phyloP scores from a whole-genome alignment of 1,140 invertebrate genomes.

The Aphelenchoides besseyi region DNA sequence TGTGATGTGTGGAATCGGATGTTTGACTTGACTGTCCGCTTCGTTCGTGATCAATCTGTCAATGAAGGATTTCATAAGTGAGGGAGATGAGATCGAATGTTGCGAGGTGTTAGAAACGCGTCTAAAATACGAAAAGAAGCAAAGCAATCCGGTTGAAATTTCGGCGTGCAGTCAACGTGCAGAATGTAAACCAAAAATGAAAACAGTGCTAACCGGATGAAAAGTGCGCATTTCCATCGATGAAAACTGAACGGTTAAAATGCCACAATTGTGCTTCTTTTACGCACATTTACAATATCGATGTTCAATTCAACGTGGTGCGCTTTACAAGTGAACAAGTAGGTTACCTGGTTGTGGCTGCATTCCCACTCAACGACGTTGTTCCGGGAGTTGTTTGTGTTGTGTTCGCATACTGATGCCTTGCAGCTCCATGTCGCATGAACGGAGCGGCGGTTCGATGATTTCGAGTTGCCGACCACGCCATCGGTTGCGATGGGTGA shows the following conservation, averaged over 20 bases:
- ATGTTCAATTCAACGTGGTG: no score
- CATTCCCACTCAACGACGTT: neutral
- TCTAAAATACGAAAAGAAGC: no score
- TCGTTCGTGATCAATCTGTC: constrained; percentile 2
- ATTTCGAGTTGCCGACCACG: neutral
- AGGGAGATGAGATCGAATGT: neutral
- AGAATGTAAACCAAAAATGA: neutral
- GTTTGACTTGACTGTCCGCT: neutral
- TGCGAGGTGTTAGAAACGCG: constrained; percentile 2
- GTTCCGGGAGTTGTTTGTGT: neutral
- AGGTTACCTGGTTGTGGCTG: neutral
- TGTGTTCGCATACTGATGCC: neutral
- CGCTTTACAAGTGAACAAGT: no score
- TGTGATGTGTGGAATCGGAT: constrained; percentile 8
- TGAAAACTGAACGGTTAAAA: neutral
- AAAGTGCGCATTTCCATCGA: neutral
- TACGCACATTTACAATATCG: no score
- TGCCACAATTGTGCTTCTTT: no score
- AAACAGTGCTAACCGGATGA: neutral
- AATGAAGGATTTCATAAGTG: neutral
- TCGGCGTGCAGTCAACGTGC: neutral
- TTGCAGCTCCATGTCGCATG: neutral
- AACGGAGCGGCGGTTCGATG: neutral
- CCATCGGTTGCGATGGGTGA: neutral
- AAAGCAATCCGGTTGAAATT: neutral